These are phyloP conservation scores for Maniola hyperantus DNA, from an alignment of 2,888 invertebrate species.

Conservation along the genomic window DNA sequence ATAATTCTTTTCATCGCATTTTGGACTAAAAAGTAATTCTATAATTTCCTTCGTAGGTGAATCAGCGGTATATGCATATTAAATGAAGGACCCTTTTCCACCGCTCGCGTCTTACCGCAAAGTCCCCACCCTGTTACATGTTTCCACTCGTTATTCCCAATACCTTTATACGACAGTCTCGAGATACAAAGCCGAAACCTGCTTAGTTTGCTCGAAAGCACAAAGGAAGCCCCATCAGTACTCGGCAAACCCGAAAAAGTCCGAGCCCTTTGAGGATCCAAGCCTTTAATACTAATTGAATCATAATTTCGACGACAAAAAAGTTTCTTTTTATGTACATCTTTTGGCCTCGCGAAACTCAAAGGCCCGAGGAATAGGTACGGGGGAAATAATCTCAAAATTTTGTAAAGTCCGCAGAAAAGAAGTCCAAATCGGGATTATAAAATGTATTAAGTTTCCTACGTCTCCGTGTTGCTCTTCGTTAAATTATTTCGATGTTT, in stretches of 20 bases:
- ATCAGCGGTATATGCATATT: neutral
- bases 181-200: constrained; percentile 67
- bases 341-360: constrained; percentile 67
- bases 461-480: constrained; percentile 45
- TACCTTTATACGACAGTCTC: constrained; percentile 63
- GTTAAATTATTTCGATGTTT: constrained; percentile 42
- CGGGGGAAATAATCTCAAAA: constrained; percentile 67
- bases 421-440: constrained; percentile 61
- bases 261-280: constrained; percentile 73
- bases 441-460: constrained; percentile 58
- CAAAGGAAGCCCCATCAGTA: constrained; percentile 71
- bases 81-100: neutral
- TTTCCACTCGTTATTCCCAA: constrained; percentile 62
- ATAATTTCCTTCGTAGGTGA: neutral
- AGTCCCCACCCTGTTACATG: constrained; percentile 45
- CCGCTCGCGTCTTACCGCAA: constrained; percentile 26
- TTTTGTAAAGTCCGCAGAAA: constrained; percentile 58
- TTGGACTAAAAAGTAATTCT: neutral
- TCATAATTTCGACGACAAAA: constrained; percentile 77
- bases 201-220: constrained; percentile 76
- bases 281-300: constrained; percentile 83
- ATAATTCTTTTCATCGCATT: no score
- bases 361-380: constrained; percentile 68
- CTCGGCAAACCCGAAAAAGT: constrained; percentile 76
- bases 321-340: constrained; percentile 82